Evolutionary conservation across 2,113 vertebrate species (phyloP).

Genomic region (Poeciliopsis occidentalis): DNA sequence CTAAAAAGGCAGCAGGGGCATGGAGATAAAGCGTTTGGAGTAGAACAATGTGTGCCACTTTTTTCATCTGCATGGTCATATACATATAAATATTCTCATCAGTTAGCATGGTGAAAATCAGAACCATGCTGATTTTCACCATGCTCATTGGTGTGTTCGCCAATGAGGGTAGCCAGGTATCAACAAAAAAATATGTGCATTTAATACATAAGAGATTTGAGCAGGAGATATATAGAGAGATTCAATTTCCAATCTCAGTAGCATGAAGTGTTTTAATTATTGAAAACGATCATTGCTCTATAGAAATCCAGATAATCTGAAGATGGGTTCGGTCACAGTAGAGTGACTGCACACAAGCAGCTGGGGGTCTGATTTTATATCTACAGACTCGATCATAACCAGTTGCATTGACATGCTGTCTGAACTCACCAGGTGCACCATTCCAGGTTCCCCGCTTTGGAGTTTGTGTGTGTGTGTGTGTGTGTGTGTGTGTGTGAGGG

Average conservation of each 20-base stretch:
- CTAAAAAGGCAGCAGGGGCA: too few relatives aligned
- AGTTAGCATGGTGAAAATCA: neutral
- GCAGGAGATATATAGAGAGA: slow-evolving; percentile 18
- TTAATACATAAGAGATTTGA: neutral
- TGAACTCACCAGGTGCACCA: slow-evolving; percentile 58
- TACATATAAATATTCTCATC: slow-evolving; percentile 4
- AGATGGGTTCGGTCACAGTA: slow-evolving; percentile 16
- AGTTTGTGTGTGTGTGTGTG: neutral
- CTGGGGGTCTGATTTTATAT: slow-evolving; percentile 41
- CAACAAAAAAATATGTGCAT: slow-evolving; percentile 7
- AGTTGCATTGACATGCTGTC: slow-evolving; percentile 62
- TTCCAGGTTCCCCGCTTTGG: neutral
- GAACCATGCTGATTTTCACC: neutral
- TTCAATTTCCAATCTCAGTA: slow-evolving; percentile 24
- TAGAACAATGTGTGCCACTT: too few relatives aligned
- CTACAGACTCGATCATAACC: slow-evolving; percentile 45
- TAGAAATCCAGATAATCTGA: neutral
- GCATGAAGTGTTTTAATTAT: slow-evolving; percentile 1
- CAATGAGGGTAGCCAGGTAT: slow-evolving; percentile 17
- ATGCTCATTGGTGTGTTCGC: slow-evolving; percentile 1
- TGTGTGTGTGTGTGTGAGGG: neutral
- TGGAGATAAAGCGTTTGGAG: too few relatives aligned
- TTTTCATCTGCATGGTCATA: neutral
- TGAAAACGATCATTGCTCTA: neutral
- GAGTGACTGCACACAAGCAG: slow-evolving; percentile 22